phyloP scores from a whole-genome alignment of 2,888 invertebrate species.

The Machimus atricapillus region DNA sequence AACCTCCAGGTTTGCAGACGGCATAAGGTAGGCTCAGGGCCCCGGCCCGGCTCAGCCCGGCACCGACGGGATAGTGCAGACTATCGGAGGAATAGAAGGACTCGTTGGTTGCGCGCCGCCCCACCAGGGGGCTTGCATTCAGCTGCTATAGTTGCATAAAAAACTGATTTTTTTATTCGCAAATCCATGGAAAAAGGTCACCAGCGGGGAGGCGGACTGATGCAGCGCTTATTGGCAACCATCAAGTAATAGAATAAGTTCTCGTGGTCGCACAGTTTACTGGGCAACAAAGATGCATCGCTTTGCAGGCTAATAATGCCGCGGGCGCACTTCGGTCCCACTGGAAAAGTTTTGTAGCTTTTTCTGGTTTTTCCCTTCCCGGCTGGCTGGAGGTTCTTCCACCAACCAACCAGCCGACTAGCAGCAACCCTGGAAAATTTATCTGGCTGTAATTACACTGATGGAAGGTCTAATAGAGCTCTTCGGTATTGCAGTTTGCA shows the following conservation, averaged over 20 bases:
- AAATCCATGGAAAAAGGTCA: not conserved
- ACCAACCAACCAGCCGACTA: not conserved
- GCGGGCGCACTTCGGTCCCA: not conserved
- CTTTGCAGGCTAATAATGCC: not conserved
- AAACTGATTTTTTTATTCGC: not conserved
- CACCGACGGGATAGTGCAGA: not conserved
- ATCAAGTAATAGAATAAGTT: slow-evolving; percentile 1
- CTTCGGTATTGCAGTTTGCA: not conserved
- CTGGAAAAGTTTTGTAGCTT: not conserved
- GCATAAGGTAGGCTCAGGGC: not conserved
- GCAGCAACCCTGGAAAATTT: not conserved
- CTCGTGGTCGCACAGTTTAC: not conserved
- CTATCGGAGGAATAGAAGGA: not conserved
- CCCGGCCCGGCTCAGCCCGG: not conserved
- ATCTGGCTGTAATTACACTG: slow-evolving; percentile 11
- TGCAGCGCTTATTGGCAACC: slow-evolving; percentile 1
- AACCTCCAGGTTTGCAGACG: not conserved
- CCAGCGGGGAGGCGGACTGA: not conserved
- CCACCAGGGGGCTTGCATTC: not conserved
- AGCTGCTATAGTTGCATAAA: not conserved
- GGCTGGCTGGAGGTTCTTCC: not conserved
- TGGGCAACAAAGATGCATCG: not conserved
- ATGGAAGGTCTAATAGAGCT: not conserved
- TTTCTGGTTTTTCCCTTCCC: not conserved
- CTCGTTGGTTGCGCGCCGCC: not conserved